Evolutionary conservation across 2,888 invertebrate species (phyloP), one percentile per base, ranked within the genome.

Genomic region (Branchipolynoe longqiensis): DNA sequence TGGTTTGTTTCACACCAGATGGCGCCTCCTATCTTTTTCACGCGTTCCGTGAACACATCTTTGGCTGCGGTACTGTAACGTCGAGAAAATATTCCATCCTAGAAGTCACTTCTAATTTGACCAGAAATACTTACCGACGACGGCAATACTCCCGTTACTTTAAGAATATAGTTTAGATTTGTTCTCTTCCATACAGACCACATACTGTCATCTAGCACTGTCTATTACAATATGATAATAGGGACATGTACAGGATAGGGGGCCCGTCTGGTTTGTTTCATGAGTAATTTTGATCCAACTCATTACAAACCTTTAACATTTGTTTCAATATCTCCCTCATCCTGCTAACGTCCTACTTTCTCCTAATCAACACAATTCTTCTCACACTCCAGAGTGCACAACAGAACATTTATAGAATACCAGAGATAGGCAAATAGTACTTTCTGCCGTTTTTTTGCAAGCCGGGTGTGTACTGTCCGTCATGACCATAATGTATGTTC

Each of bases 401-500:
- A n/a, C n/a, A n/a, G n/a, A n/a, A n/a, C n/a, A n/a, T n/a, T n/a
- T n/a, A n/a, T n/a, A n/a, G n/a, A n/a, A n/a, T n/a, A n/a, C n/a
- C n/a, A n/a, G n/a, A n/a, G n/a, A n/a, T n/a, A n/a, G n/a, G n/a
- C 18, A 33, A 36, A 3, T 8, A 33, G 69, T 69, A 69, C 22
- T 69, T 69, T 69, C 18, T 4, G 69, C 4, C 1, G 28, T 33
- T 69, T 69, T 69, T 36, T 31, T 36, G 69, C 12, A 18, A 25
- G 78, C 28, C 31, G 78, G 78, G 48, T 54, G 78, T 48, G 54
- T 78, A 78, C 78, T 38, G 78, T 54, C 25, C 54, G 78, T 48
- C 78, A 31, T 48, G 48, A 8, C 78, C 78, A 78, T 82, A 82
- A 82, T 82, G 58, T 82, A 82, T 82, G 82, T 82, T 58, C 82